Conservation (phyloP, 1,140 invertebrate genomes). For the Drosophila suzukii region DNA sequence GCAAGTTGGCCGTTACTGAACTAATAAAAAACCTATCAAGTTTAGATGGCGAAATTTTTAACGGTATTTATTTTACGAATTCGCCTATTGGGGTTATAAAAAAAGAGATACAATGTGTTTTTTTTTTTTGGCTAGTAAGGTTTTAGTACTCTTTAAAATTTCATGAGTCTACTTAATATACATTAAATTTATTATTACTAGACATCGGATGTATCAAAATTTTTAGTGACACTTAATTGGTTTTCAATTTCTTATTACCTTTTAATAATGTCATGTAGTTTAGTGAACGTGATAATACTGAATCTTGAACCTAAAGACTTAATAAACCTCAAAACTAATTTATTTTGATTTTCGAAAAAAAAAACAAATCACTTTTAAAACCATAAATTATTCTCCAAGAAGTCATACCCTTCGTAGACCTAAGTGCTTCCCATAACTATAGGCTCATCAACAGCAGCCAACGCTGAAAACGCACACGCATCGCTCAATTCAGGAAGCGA, state of each 20-base stretch:
- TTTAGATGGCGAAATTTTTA: not conserved
- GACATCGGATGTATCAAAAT: no score
- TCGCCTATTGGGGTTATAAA: not conserved
- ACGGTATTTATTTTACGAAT: constrained; percentile 1
- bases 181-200: no score
- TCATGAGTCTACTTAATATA: not conserved
- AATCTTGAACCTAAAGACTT: not conserved
- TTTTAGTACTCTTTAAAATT: no score
- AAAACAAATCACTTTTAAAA: constrained; percentile 8
- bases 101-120: not conserved
- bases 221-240: no score
- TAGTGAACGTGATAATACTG: no score
- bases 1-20: not conserved
- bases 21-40: constrained; percentile 15
- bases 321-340: not conserved
- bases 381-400: constrained; percentile 16
- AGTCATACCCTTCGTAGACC: constrained; percentile 3
- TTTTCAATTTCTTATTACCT: no score
- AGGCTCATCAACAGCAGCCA: not conserved
- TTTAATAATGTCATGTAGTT: no score
- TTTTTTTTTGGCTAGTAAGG: not conserved
- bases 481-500: constrained; percentile 45
- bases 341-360: no score
- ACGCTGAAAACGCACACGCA: constrained; percentile 23
- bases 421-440: constrained; percentile 21